These are phyloP conservation scores for Mycteria americana DNA, from an alignment of 2,797 vertebrate species.

Conservation along the genomic window DNA sequence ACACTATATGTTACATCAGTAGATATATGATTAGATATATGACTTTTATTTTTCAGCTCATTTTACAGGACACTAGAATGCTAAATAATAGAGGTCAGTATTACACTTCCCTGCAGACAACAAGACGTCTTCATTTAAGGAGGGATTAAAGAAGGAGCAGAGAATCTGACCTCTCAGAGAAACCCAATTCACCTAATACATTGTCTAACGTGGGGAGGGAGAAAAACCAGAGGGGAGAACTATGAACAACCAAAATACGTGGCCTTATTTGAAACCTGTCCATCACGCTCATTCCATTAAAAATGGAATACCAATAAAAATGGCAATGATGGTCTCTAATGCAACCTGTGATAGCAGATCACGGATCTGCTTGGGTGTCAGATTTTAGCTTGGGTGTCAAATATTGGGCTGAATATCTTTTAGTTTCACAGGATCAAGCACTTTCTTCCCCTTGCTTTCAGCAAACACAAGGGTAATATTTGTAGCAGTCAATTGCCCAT, in stretches of 20 bases:
- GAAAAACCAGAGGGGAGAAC: neutral
- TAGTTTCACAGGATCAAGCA: neutral
- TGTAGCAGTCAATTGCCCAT: neutral
- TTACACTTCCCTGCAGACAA: neutral
- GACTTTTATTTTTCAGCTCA: too few species aligned
- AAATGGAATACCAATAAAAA: neutral
- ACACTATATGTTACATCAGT: neutral
- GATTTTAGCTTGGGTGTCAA: neutral
- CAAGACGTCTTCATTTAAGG: neutral
- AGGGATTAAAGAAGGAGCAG: neutral
- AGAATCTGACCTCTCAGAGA: neutral
- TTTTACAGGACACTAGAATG: neutral
- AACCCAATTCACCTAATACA: neutral
- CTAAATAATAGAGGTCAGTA: neutral
- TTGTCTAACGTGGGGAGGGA: neutral
- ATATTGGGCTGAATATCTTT: neutral
- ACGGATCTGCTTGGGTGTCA: neutral
- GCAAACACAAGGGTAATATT: neutral
- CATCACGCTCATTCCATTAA: neutral
- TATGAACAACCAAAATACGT: rapidly evolving
- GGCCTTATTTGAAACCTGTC: neutral
- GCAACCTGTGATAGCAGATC: neutral
- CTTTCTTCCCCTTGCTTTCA: neutral
- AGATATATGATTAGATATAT: neutral
- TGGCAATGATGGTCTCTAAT: neutral